Conservation (phyloP, 2,113 vertebrate species). For the Excalfactoria chinensis region DNA sequence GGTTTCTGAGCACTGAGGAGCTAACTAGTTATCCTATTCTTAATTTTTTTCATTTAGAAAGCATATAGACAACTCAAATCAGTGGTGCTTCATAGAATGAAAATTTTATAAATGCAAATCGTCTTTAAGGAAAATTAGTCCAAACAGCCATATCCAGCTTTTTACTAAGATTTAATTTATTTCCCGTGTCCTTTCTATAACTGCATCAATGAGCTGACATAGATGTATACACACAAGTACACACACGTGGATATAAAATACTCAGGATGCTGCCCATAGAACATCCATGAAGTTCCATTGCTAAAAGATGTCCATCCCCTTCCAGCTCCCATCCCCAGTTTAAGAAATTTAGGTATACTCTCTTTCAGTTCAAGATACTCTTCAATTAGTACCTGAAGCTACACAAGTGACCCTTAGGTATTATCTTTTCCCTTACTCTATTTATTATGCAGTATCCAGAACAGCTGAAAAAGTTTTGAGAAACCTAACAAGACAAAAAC, state of each 20-base stretch:
- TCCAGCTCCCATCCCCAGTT: too few relatives aligned
- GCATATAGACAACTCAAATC: neutral
- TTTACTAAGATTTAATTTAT: neutral
- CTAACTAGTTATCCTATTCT: too few relatives aligned
- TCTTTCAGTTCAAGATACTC: neutral
- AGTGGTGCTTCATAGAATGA: neutral
- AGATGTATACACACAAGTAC: rapidly evolving
- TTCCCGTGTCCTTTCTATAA: neutral
- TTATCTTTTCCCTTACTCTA: neutral
- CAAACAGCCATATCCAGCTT: neutral
- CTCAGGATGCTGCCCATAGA: neutral
- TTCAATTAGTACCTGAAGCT: neutral
- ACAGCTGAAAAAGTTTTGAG: neutral
- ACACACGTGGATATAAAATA: neutral
- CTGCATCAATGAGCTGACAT: neutral
- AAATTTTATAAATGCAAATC: neutral
- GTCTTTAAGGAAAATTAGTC: neutral
- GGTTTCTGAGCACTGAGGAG: neutral
- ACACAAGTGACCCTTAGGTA: neutral
- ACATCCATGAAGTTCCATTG: neutral
- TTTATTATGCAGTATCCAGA: neutral
- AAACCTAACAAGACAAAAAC: neutral
- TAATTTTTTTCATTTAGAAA: neutral
- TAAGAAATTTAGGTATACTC: neutral
- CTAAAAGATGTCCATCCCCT: neutral